phyloP scores from a whole-genome alignment of 2,797 vertebrate genomes.

The Paramormyrops hopkinsi region DNA sequence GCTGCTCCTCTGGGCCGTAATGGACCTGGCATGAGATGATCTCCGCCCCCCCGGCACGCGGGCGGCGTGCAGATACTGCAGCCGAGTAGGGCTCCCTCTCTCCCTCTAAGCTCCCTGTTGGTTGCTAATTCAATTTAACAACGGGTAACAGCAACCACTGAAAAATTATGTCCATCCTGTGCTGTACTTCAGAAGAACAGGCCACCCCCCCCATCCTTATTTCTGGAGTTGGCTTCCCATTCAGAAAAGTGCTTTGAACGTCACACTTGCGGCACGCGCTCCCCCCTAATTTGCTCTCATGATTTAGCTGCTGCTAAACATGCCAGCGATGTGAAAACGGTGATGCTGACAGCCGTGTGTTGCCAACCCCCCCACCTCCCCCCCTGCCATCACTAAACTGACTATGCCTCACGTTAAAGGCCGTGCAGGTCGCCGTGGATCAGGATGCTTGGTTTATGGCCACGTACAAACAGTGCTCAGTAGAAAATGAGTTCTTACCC shows the following conservation, averaged over 20 bases:
- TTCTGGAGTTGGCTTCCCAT: background rate
- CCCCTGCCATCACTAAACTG: background rate
- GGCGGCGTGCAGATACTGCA: background rate
- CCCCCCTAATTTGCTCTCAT: background rate
- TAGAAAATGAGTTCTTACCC: background rate
- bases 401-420: background rate
- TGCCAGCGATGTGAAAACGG: background rate
- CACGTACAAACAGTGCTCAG: background rate
- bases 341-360: background rate
- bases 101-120: background rate
- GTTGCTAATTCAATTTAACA: background rate
- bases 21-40: constrained; percentile 43
- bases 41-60: constrained; percentile 27
- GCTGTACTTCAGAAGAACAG: background rate
- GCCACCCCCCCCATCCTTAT: background rate
- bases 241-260: background rate
- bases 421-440: background rate
- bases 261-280: background rate
- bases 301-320: background rate
- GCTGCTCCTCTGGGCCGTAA: constrained; percentile 53
- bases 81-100: background rate
- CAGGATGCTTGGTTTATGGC: background rate
- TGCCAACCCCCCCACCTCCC: background rate
- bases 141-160: background rate
- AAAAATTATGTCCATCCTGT: background rate